Evolutionary conservation across 2,797 vertebrate genomes (phyloP).

Genomic region (Artibeus jamaicensis): DNA sequence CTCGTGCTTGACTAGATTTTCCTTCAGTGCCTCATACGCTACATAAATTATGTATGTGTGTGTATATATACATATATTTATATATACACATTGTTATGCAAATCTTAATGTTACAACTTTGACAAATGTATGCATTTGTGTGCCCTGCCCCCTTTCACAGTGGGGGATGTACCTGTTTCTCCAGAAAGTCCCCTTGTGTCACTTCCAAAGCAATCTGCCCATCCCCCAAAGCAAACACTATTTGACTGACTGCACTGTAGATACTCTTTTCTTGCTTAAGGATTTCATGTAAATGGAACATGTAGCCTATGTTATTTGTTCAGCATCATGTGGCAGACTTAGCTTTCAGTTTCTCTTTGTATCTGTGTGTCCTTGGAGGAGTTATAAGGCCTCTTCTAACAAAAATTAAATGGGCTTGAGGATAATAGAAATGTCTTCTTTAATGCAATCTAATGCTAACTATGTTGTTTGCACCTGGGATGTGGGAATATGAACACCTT

Average conservation of each 20-base stretch:
- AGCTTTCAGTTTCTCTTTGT: neutral
- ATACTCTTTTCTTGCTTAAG: neutral
- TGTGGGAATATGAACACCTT: neutral
- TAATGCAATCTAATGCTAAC: neutral
- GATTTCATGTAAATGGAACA: neutral
- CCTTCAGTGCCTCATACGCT: neutral
- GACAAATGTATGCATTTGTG: neutral
- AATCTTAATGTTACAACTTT: neutral
- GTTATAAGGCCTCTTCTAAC: neutral
- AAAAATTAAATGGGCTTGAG: neutral
- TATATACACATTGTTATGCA: neutral
- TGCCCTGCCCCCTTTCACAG: neutral
- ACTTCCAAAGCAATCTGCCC: neutral
- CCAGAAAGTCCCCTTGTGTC: neutral
- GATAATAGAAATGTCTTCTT: neutral
- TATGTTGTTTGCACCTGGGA: neutral
- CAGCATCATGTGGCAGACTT: neutral
- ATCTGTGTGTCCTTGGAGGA: neutral
- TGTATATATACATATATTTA: too few relatives aligned
- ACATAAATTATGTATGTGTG: neutral
- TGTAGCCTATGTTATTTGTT: neutral
- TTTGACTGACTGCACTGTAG: neutral
- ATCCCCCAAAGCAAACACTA: neutral
- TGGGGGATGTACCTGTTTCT: neutral
- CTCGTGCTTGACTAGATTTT: neutral